Evolutionary conservation across 2,113 vertebrate genomes (phyloP), one percentile per base, ranked within the genome.

Genomic region (Catharus fuscescens): DNA sequence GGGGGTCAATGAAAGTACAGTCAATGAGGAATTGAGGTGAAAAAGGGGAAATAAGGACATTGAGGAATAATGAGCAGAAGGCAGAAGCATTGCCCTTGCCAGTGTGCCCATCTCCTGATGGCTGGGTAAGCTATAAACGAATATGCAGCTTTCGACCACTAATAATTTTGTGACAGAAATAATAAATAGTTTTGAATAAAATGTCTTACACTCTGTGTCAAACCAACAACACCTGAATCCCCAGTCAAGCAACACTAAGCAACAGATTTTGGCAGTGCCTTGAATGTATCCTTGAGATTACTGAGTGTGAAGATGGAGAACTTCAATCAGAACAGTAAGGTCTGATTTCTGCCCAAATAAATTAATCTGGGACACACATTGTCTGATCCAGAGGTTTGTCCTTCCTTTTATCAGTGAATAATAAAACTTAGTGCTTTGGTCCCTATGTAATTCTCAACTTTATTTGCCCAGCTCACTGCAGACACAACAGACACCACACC

Each of bases 401-500:
- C 47, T 9, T 4, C 5, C 2, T 78, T 66, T 78, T 1, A 1
- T 4, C 14, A 78, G 20, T 42, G 25, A 89, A 26, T 20, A 53
- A 21, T 25, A 54, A 69, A 80, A 45, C 3, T 5, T 44, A 3
- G 1, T 34, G 8, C 38, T 40, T 77, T 40, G 14, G 17, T 87
- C 0, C 1, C 18, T 1, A 1, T 1, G 5, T 45, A 26, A 80
- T 21, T 21, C 42, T 66, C 31, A 56, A 16, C 8, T 66, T 53
- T 48, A 36, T 47, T 57, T 78, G 3, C 21, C 34, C 21, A 5
- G 21, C 36, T 89, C n/a, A 5, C 36, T 52, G 23, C 12, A 48
- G n/a, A 36, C 24, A 69, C 31, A 78, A 6, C 7, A 1, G 2
- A 11, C 19, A 34, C 34, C 40, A 53, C 9, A 40, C 5, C 3